Percentiles rank a stretch among this genome's conserved stretches.
Conservation (phyloP, 1,140 invertebrate genomes). For the Eriocheir sinensis region DNA sequence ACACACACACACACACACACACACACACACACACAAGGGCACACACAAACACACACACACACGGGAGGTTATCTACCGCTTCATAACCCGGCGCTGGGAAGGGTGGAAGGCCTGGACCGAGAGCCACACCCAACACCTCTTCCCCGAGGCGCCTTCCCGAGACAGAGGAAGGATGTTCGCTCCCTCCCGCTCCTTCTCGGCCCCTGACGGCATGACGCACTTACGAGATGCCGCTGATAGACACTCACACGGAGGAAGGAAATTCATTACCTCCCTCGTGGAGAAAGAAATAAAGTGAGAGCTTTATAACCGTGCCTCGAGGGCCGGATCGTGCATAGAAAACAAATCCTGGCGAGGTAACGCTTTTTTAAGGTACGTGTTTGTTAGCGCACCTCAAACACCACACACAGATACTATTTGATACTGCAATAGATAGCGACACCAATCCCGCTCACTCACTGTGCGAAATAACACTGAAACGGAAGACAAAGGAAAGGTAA, state of each 20-base stretch:
- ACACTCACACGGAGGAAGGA: not conserved
- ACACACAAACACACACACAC: too few relatives aligned
- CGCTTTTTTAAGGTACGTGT: not conserved
- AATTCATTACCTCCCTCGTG: not conserved
- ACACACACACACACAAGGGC: not conserved
- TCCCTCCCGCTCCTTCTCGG: too few relatives aligned
- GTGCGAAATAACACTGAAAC: too few relatives aligned
- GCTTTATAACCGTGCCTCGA: not conserved
- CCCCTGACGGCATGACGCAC: conserved; percentile 6
- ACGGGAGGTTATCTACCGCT: not conserved
- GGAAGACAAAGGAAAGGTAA: not conserved
- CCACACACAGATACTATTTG: too few relatives aligned
- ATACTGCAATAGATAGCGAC: too few relatives aligned
- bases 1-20: conserved; percentile 22
- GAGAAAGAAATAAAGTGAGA: not conserved
- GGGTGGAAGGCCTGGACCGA: not conserved
- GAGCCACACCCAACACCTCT: not conserved
- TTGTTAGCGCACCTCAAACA: too few relatives aligned
- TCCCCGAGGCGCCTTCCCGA: not conserved
- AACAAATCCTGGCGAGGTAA: not conserved
- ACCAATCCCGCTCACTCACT: too few relatives aligned
- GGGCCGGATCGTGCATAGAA: not conserved
- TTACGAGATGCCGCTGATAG: not conserved
- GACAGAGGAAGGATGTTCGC: not conserved
- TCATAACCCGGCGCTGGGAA: not conserved